A percentile compares a stretch with the other conserved stretches of the same genome.
phyloP scores from a whole-genome alignment of 2,888 invertebrate genomes.

The Andricus quercusramuli region DNA sequence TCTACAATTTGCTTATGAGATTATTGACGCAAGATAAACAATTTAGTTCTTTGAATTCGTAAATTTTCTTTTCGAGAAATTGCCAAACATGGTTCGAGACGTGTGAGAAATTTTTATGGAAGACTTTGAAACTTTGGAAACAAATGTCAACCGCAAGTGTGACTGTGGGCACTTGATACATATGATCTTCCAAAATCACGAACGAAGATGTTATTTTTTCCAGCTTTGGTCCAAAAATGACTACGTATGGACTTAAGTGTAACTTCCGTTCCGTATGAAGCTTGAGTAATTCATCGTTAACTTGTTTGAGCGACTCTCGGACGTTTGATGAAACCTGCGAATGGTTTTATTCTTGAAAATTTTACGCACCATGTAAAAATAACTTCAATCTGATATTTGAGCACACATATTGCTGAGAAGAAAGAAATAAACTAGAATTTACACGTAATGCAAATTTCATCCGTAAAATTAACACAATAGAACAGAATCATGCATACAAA shows the following conservation, averaged over 20 bases:
- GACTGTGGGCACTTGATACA: slow-evolving; percentile 37
- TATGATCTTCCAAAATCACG: slow-evolving; percentile 43
- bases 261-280: slow-evolving; percentile 40
- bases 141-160: slow-evolving; percentile 45
- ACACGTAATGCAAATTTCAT: too few relatives aligned
- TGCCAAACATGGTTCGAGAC: slow-evolving; percentile 49
- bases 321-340: too few relatives aligned
- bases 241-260: slow-evolving; percentile 39
- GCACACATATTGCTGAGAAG: too few relatives aligned
- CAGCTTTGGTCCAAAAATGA: slow-evolving; percentile 41
- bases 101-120: slow-evolving; percentile 34
- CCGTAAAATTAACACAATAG: too few relatives aligned
- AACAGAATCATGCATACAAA: too few relatives aligned
- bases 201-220: slow-evolving; percentile 36
- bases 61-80: slow-evolving; percentile 45
- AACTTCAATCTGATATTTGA: too few relatives aligned
- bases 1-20: too few relatives aligned
- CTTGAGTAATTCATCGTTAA: background rate
- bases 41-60: slow-evolving; percentile 32
- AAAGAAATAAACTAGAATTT: too few relatives aligned
- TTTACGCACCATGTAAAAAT: too few relatives aligned
- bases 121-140: slow-evolving; percentile 45
- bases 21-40: too few relatives aligned
- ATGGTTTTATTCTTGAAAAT: too few relatives aligned
- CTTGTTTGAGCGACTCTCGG: background rate